Percentiles rank a stretch among this genome's conserved stretches.
These are phyloP conservation scores for Luperina testacea DNA, from an alignment of 2,888 invertebrate species.

Conservation along the genomic window DNA sequence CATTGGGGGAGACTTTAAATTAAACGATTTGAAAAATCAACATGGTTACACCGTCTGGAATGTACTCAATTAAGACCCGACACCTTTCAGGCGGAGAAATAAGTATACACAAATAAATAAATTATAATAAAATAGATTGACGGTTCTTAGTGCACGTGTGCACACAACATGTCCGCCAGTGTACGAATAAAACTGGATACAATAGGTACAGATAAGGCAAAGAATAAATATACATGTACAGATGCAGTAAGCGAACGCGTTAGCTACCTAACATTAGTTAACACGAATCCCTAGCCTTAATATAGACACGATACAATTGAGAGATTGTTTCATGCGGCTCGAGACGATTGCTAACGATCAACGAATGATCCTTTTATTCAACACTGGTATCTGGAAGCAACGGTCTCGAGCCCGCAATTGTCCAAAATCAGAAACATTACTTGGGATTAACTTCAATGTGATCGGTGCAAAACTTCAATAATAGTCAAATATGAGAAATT, in stretches of 20 bases:
- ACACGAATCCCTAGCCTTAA: slow-evolving; percentile 88
- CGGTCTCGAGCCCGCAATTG: slow-evolving; percentile 61
- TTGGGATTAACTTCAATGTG: slow-evolving; percentile 73
- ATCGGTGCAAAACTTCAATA: slow-evolving; percentile 77
- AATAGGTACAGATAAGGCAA: slow-evolving; percentile 71
- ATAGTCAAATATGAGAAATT: slow-evolving; percentile 71
- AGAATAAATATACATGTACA: slow-evolving; percentile 75
- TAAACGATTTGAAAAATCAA: slow-evolving; percentile 81
- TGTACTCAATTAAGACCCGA: slow-evolving; percentile 87
- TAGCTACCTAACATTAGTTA: slow-evolving; percentile 88
- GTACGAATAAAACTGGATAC: slow-evolving; percentile 63
- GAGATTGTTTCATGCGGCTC: slow-evolving; percentile 49
- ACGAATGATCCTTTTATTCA: slow-evolving; percentile 13
- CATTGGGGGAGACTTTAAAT: slow-evolving; percentile 57
- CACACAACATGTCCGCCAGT: slow-evolving; percentile 47
- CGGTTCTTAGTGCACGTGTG: slow-evolving; percentile 37
- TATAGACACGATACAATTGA: slow-evolving; percentile 82
- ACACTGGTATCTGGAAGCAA: slow-evolving; percentile 39
- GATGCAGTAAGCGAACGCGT: slow-evolving; percentile 85
- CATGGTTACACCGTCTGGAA: slow-evolving; percentile 89
- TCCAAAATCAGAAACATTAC: slow-evolving; percentile 74
- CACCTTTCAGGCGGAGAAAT: slow-evolving; percentile 88
- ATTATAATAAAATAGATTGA: slow-evolving; percentile 70
- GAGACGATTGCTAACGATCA: slow-evolving; percentile 47
- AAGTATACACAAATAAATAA: slow-evolving; percentile 76